A percentile compares a stretch with the other conserved stretches of the same genome.
These are phyloP conservation scores for Rhinatrema bivittatum DNA, from an alignment of 2,797 vertebrate species.

Conservation along the genomic window DNA sequence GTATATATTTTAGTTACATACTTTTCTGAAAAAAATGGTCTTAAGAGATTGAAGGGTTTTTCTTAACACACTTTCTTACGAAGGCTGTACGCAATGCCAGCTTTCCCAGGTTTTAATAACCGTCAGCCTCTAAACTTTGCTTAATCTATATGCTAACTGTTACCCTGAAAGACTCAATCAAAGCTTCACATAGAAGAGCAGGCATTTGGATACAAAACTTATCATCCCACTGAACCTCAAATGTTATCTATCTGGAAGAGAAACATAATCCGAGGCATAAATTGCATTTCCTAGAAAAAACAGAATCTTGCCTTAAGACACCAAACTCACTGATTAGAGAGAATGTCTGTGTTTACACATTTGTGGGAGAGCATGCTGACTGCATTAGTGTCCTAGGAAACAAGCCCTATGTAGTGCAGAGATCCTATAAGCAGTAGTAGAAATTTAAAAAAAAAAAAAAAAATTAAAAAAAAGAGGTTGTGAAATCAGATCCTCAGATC, in stretches of 20 bases:
- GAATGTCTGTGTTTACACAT: conserved; percentile 76
- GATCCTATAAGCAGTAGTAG: conserved; percentile 49
- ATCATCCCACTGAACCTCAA: conserved; percentile 56
- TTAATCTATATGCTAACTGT: no score
- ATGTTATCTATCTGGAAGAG: conserved; percentile 59
- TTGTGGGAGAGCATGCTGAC: conserved; percentile 62
- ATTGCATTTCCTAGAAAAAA: conserved; percentile 75
- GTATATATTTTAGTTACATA: no score
- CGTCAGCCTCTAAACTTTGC: no score
- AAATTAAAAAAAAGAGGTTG: conserved; percentile 50
- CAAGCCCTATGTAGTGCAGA: conserved; percentile 39
- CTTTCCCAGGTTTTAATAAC: no score
- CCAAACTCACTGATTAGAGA: conserved; percentile 63
- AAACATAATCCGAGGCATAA: conserved; percentile 68
- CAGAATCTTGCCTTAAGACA: conserved; percentile 72
- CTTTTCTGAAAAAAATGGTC: no score
- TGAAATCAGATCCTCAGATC: conserved; percentile 71
- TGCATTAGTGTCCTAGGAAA: conserved; percentile 68
- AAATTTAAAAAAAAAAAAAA: conserved; percentile 40
- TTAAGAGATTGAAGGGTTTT: no score
- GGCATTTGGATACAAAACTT: conserved; percentile 44
- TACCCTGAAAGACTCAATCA: conserved; percentile 15
- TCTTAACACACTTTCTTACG: no score
- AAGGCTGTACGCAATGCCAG: no score
- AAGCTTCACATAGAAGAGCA: conserved; percentile 34